Base-by-base conservation (phyloP, 2,888 invertebrate species). In the Seladonia tumulorum region DNA sequence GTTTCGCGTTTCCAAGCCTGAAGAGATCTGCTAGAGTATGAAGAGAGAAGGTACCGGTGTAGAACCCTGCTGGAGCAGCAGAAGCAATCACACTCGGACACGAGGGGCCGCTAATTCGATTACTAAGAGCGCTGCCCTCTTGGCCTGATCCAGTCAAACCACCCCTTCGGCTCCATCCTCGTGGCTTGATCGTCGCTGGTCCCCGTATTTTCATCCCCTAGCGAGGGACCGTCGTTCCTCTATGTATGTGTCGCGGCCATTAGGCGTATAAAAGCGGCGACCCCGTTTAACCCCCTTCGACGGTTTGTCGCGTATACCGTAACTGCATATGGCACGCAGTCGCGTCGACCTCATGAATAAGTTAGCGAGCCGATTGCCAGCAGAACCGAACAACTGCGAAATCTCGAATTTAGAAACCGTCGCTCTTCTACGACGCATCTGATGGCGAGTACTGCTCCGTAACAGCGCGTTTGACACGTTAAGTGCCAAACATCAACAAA, bases 91-190 rank as follows among this genome's bases (percentile, higher is more conserved):
- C 94, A 94, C 93, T 93, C 92, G 94, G 92, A 93, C 93, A 92
- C 91, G 91, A 93, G 93, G 94, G 94, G 93, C 91, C 90, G 90
- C 92, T 94, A 94, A 94, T 94, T 94, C 94, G 93, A 94, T 94
- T 94, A 94, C 93, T 81, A 89, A 92, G 89, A 93, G 92, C 92
- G 89, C 86, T 88, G 85, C 91, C 90, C 90, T 89, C 81, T 89
- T 90, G 89, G 83, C 88, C 88, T 79, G 86, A 88, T 86, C 86
- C 88, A 79, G 83, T 84, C 79, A 71, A 88, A 81, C 85, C 83
- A 81, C 86, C 88, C 88, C 77, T 66, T 70, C 72, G 75, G 75
- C 78, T 63, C 60, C 74, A 35, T 63, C 73, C 68, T 80, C 66
- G 74, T 0, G 18, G 22, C 74, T 63, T 53, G 72, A 74, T 74